These are phyloP conservation scores for Cydia strobilella DNA, from an alignment of 1,140 invertebrate species.

Conservation along the genomic window DNA sequence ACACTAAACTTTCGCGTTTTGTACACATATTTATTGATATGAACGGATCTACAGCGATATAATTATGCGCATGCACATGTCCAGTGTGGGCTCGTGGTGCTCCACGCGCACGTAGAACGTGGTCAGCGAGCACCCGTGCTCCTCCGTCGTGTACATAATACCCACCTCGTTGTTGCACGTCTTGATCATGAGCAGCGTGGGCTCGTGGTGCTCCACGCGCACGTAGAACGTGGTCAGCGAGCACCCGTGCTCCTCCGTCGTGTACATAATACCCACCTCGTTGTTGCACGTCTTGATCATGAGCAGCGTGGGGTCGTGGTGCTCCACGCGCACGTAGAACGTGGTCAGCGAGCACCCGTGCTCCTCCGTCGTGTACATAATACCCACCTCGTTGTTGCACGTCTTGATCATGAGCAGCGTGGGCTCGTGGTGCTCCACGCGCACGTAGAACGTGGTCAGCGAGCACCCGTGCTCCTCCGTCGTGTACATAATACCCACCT, in stretches of 20 bases:
- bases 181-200: conserved; percentile 77
- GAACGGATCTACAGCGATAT: too few species aligned
- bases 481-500: conserved; percentile 80
- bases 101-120: conserved; percentile 97
- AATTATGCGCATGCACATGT: too few species aligned
- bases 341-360: conserved; percentile 97
- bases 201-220: conserved; percentile 88
- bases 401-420: conserved; percentile 97
- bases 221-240: conserved; percentile 96
- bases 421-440: conserved; percentile 82
- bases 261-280: too few species aligned
- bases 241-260: conserved; percentile 82
- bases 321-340: conserved; percentile 91
- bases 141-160: too few species aligned
- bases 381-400: conserved; percentile 90
- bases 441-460: conserved; percentile 94
- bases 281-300: neutral
- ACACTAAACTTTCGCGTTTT: too few species aligned
- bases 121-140: conserved; percentile 91
- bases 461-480: conserved; percentile 96
- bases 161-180: too few species aligned
- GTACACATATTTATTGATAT: too few species aligned
- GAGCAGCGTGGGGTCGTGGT: conserved; percentile 76
- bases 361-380: conserved; percentile 83
- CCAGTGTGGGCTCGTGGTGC: too few species aligned